Evolutionary conservation across 53 echinoderm and acorn worm species (phyloP), one percentile per base, ranked within the genome.

Genomic region (Actinopyga echinites): DNA sequence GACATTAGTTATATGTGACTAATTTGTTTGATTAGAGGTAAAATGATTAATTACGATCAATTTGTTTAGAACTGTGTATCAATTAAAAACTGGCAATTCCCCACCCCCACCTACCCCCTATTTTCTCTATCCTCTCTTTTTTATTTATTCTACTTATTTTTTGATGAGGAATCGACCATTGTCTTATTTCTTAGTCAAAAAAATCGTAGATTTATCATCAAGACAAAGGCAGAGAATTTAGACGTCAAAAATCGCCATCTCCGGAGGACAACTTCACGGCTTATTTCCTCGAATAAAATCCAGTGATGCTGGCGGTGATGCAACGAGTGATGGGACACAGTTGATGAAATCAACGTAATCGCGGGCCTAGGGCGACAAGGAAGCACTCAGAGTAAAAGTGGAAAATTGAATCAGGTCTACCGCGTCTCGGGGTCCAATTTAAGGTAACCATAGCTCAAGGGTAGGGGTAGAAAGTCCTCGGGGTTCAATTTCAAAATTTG

Each of bases 381-480:
- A 77, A 55, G 49, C 77, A 77, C 56, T 77, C 77, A 77, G 77
- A 30, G 21, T 55, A 49, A 77, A 31, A 77, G 77, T 56, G 30
- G 77, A 54, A 71, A 77, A 77, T 77, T 77, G 77, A 77, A 77
- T 77, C 77, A 77, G 77, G 54, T 49, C 77, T 56, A 33, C 8
- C 77, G 56, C 56, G 17, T 77, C 77, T 77, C 56, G 77, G 77
- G 77, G 77, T 77, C 77, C 77, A 77, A 77, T 77, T 38, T 77
- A 77, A 77, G 77, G 77, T 77, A 54, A 77, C 77, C 77, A 77
- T 56, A 55, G 29, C 77, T 77, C 31, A 17, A 8, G 54, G 77
- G 77, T 49, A 29, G 29, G 54, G 77, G 55, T 52, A 77, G 20
- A 77, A 77, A 54, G 57, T 52, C 77, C 77, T 54, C 23, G 54